Percentiles rank a stretch among this genome's conserved stretches.
These are phyloP conservation scores for Diadophis punctatus DNA, from an alignment of 2,113 vertebrate genomes.

Conservation along the genomic window DNA sequence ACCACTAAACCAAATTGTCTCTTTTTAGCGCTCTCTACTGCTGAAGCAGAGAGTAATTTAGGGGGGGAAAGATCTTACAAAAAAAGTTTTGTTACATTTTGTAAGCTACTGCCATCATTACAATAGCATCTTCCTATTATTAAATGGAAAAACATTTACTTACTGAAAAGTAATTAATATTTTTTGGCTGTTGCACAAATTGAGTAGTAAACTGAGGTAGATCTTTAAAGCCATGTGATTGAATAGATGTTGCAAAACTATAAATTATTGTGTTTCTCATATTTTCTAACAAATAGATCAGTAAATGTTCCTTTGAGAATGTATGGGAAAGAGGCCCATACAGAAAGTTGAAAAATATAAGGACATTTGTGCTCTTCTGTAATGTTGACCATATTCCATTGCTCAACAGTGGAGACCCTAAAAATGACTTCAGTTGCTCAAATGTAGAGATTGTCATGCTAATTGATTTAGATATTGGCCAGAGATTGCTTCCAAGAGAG, in stretches of 20 bases:
- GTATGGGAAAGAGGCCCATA: not conserved
- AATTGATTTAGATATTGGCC: slow-evolving; percentile 8
- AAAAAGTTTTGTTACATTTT: not conserved
- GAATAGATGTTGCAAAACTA: not conserved
- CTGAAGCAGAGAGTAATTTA: not conserved
- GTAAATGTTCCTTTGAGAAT: slow-evolving; percentile 8
- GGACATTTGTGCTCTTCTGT: not conserved
- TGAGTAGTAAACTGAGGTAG: no score
- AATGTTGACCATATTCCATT: not conserved
- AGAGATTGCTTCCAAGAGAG: slow-evolving; percentile 36
- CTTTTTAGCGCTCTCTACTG: not conserved
- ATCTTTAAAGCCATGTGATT: not conserved
- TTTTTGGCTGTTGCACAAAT: not conserved
- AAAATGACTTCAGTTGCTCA: not conserved
- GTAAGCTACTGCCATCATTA: not conserved
- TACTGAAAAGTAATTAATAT: not conserved
- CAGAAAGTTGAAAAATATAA: not conserved
- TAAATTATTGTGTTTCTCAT: not conserved
- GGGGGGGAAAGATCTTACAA: not conserved
- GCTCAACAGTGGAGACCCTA: not conserved
- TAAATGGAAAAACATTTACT: not conserved
- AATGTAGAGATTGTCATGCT: slow-evolving; percentile 24
- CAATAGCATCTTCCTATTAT: not conserved
- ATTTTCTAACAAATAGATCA: not conserved
- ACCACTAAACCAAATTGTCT: not conserved